These are phyloP conservation scores for Coregonus clupeaformis DNA, from an alignment of 2,113 vertebrate species.

Conservation along the genomic window DNA sequence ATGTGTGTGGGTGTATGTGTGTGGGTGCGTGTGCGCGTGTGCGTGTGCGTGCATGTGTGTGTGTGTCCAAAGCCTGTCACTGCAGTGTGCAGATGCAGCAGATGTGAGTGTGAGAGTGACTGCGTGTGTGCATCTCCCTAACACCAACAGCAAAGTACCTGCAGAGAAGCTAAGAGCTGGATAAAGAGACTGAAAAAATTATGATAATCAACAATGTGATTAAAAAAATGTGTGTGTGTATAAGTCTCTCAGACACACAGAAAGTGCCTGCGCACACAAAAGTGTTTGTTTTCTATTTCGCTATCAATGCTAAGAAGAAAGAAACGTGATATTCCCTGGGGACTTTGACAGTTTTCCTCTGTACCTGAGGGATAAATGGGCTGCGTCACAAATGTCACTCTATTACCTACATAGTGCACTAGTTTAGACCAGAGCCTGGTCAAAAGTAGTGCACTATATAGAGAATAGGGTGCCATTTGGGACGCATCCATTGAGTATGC, in stretches of 20 bases:
- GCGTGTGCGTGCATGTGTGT: slow-evolving; percentile 11
- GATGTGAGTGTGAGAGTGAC: slow-evolving; percentile 25
- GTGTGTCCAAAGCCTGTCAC: not conserved
- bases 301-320: slow-evolving; percentile 47
- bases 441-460: too few species aligned
- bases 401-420: too few species aligned
- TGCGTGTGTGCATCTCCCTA: slow-evolving; percentile 38
- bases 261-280: slow-evolving; percentile 34
- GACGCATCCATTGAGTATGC: not conserved
- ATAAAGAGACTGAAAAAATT: slow-evolving; percentile 37
- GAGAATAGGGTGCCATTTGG: too few species aligned
- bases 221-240: not conserved
- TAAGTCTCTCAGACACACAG: not conserved
- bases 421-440: too few species aligned
- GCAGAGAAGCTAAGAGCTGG: slow-evolving; percentile 59
- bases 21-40: not conserved
- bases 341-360: not conserved
- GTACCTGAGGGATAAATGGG: not conserved
- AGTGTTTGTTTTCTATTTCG: slow-evolving; percentile 43
- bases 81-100: slow-evolving; percentile 12
- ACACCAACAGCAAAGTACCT: slow-evolving; percentile 53
- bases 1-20: not conserved
- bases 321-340: slow-evolving; percentile 45
- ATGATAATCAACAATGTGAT: slow-evolving; percentile 6
- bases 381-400: too few species aligned